Evolutionary conservation across 2,797 vertebrate species (phyloP), one percentile per base, ranked within the genome.

Genomic region (Buceros bicornis): DNA sequence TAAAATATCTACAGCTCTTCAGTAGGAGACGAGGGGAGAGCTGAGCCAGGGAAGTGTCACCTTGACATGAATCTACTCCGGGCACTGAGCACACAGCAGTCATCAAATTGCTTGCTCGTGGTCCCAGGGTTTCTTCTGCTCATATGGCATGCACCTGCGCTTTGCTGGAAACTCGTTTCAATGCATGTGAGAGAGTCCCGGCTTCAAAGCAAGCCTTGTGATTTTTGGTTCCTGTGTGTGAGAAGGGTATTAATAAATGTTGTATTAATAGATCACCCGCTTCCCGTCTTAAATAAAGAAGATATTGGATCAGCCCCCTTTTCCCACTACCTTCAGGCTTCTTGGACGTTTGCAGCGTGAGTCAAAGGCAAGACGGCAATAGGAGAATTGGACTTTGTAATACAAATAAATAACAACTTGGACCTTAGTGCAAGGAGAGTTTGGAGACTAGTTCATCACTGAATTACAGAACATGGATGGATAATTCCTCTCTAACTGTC

Each of bases 111-210:
- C 72, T 94, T 26, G 43, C 69, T 93, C 1, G 0, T 5, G 10
- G 74, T 92, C 94, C 86, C 82, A 71, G 57, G 60, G 79, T 71
- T 95, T 92, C 90, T 87, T 78, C 84, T 94, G 88, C 95, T 96
- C 95, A 97, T 96, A 96, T 95, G 93, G 94, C 90, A 90, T 54
- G 84, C 95, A 97, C 96, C 95, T 96, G 96, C 31, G 2, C 70
- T 74, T 87, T 54, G 72, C 78, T 94, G 94, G 93, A 92, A 97
- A 90, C 29, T 54, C 2, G 0, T 82, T 92, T 67, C 77, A 69
- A n/a, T 37, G 71, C 87, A 80, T 61, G 57, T 40, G 93, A 90
- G 65, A 88, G 58, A 93, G 47, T 20, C 69, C 79, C 47, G 57
- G 70, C 90, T 94, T 96, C 97, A 97, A 97, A 96, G 95, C 60